Evolutionary conservation across 1,140 invertebrate genomes (phyloP).

Genomic region (Brachionus sp.): DNA sequence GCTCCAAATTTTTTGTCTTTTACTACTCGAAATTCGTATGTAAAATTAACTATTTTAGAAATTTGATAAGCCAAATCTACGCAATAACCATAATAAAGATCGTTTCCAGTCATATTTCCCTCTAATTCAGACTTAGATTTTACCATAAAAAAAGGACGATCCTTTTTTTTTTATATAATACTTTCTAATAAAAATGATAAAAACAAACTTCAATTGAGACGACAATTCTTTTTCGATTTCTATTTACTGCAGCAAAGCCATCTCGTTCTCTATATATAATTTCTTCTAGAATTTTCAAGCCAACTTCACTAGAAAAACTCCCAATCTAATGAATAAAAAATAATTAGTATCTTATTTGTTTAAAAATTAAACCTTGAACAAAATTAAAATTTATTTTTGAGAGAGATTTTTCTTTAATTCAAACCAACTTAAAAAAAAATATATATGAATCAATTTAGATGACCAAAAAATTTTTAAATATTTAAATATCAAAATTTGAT

Average conservation of each 20-base stretch:
- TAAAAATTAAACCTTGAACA: no score
- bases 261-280: slow-evolving; percentile 25
- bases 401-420: no score
- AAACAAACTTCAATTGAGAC: background rate
- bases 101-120: slow-evolving; percentile 12
- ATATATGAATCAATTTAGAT: no score
- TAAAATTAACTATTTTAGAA: slow-evolving; percentile 70
- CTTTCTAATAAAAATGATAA: background rate
- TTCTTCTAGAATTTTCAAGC: slow-evolving; percentile 26
- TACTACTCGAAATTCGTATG: slow-evolving; percentile 80
- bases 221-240: slow-evolving; percentile 37
- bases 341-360: no score
- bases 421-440: no score
- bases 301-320: background rate
- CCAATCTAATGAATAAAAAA: no score
- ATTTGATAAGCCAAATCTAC: slow-evolving; percentile 51
- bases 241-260: slow-evolving; percentile 12
- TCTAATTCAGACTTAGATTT: background rate
- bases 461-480: no score
- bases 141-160: slow-evolving; percentile 43
- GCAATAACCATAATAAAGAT: slow-evolving; percentile 48
- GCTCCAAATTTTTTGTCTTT: slow-evolving; percentile 90
- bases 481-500: no score
- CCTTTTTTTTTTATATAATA: background rate
- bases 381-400: no score